Evolutionary conservation across 2,797 vertebrate genomes (phyloP).

Genomic region (Megaceryle alcyon): DNA sequence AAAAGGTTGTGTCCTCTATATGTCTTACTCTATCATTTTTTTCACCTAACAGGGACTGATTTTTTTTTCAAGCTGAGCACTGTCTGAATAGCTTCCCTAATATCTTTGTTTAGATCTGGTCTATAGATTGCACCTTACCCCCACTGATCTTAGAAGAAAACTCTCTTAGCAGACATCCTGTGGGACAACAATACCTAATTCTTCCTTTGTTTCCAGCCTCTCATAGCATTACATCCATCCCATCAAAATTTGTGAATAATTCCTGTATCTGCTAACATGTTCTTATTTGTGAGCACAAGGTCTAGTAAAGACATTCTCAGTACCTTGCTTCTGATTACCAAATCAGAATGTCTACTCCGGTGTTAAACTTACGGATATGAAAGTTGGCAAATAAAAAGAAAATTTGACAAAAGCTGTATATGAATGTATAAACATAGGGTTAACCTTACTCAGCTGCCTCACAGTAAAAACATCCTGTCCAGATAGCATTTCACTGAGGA

Average conservation of each 20-base stretch:
- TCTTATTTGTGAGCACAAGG: neutral
- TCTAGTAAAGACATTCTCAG: neutral
- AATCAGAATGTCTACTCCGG: neutral
- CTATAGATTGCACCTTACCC: slow-evolving; percentile 11
- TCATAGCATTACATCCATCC: neutral
- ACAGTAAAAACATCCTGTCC: neutral
- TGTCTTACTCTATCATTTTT: neutral
- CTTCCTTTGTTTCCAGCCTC: neutral
- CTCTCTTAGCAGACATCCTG: slow-evolving; percentile 32
- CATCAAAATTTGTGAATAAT: neutral
- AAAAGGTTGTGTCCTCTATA: neutral
- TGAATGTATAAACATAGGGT: neutral
- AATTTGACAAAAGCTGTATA: neutral
- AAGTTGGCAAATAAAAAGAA: neutral
- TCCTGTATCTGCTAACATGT: neutral
- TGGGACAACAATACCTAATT: neutral
- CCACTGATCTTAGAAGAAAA: slow-evolving; percentile 19
- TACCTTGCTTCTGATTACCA: neutral
- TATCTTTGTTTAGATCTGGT: slow-evolving; percentile 25
- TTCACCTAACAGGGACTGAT: neutral
- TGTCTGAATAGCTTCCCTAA: slow-evolving; percentile 46
- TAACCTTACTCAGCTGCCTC: neutral
- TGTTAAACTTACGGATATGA: neutral
- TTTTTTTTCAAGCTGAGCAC: slow-evolving; percentile 25
- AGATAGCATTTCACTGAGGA: neutral